Evolutionary conservation across 2,113 vertebrate species (phyloP).

Genomic region (Arvicanthis niloticus): DNA sequence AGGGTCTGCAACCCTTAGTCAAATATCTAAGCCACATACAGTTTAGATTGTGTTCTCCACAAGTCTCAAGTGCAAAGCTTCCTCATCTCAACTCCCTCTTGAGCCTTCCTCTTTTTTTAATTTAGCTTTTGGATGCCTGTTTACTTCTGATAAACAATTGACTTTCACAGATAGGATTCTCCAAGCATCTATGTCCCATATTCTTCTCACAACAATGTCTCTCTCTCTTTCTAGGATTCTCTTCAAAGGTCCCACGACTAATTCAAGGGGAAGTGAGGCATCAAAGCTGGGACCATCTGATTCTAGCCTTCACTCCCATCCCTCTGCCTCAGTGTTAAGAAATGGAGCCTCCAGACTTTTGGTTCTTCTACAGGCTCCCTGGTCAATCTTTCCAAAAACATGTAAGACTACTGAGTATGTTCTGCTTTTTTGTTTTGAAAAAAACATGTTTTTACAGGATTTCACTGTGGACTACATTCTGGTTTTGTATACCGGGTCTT

Average conservation of each 20-base stretch:
- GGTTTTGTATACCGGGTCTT: background rate
- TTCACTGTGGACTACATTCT: background rate
- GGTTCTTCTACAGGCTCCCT: background rate
- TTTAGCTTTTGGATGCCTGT: slow-evolving; percentile 37
- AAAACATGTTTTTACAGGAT: background rate
- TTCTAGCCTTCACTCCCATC: background rate
- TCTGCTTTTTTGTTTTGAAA: background rate
- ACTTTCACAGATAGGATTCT: background rate
- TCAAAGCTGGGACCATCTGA: background rate
- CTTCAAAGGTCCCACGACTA: too few relatives aligned
- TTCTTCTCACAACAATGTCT: fast-evolving
- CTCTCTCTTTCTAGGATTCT: background rate
- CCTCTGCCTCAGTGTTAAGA: background rate
- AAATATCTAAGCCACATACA: background rate
- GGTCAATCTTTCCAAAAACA: background rate
- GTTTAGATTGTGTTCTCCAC: slow-evolving; percentile 1
- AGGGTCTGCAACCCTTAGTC: background rate
- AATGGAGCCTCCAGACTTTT: background rate
- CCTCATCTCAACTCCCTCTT: background rate
- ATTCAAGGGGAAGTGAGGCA: background rate
- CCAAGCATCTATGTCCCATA: background rate
- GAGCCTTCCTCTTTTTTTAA: slow-evolving; percentile 65
- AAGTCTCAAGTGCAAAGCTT: slow-evolving; percentile 36
- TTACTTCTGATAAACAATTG: slow-evolving; percentile 33
- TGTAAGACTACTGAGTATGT: background rate